phyloP scores from a whole-genome alignment of 2,888 invertebrate genomes.

The Eutolmus rufibarbis region DNA sequence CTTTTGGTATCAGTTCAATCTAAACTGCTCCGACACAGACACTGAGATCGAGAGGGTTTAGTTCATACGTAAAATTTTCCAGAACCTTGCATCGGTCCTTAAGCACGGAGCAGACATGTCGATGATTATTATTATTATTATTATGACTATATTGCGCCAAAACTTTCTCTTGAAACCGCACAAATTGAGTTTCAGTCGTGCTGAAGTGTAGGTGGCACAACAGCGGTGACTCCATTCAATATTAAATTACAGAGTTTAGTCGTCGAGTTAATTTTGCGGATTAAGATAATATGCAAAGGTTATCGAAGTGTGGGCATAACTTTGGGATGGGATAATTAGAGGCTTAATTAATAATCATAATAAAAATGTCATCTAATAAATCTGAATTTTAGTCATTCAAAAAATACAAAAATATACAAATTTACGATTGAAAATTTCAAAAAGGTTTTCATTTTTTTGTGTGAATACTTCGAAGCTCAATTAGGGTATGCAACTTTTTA shows the following conservation, averaged over 20 bases:
- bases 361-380: not conserved
- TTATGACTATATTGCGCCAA: slow-evolving; percentile 8
- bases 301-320: not conserved
- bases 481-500: too few relatives aligned
- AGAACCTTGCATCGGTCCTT: not conserved
- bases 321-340: not conserved
- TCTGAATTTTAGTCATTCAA: not conserved
- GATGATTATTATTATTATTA: slow-evolving; percentile 14
- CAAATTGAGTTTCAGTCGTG: not conserved
- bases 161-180: not conserved
- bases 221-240: not conserved
- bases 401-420: not conserved
- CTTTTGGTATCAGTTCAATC: not conserved
- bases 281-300: not conserved
- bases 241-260: not conserved
- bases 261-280: not conserved
- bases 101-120: not conserved
- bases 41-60: not conserved
- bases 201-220: not conserved
- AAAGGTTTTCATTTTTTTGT: too few relatives aligned
- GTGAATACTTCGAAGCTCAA: too few relatives aligned
- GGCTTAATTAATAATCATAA: not conserved
- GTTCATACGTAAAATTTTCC: not conserved
- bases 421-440: too few relatives aligned
- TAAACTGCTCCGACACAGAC: not conserved